Percentiles rank a stretch among this genome's conserved stretches.
Evolutionary conservation across 92 coral and sea anemone species (phyloP).

Genomic region (Porites rus): DNA sequence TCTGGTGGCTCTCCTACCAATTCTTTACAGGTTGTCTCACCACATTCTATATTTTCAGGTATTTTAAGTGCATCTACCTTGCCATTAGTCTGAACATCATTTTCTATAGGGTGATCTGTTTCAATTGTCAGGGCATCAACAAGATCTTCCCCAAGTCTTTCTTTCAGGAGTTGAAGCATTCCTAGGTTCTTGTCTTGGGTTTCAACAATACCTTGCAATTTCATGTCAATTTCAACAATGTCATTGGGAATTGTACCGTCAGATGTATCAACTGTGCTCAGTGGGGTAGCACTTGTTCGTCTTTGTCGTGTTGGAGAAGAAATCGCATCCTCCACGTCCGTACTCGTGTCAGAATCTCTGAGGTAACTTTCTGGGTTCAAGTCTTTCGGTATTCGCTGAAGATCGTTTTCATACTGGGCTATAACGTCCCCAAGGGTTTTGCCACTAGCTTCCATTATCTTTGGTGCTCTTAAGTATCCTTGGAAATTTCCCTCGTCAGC

Average conservation of each 20-base stretch:
- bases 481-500: neutral
- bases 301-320: neutral
- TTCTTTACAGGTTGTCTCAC: neutral
- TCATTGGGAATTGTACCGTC: neutral
- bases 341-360: neutral
- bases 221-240: neutral
- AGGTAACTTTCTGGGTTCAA: neutral
- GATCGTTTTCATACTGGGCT: constrained; percentile 65
- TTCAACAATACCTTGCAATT: constrained; percentile 21
- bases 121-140: constrained; percentile 47
- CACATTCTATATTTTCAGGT: neutral
- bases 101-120: neutral
- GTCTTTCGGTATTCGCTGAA: neutral
- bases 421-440: constrained; percentile 69
- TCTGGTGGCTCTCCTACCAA: neutral
- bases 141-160: constrained; percentile 65
- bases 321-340: neutral
- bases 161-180: constrained; percentile 36
- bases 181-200: constrained; percentile 37
- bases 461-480: constrained; percentile 38
- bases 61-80: neutral
- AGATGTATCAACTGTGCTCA: neutral
- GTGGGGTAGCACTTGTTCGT: no score
- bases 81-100: neutral
- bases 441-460: constrained; percentile 51